Evolutionary conservation across 2,113 vertebrate species (phyloP), one percentile per base, ranked within the genome.

Genomic region (Microtus montanus): DNA sequence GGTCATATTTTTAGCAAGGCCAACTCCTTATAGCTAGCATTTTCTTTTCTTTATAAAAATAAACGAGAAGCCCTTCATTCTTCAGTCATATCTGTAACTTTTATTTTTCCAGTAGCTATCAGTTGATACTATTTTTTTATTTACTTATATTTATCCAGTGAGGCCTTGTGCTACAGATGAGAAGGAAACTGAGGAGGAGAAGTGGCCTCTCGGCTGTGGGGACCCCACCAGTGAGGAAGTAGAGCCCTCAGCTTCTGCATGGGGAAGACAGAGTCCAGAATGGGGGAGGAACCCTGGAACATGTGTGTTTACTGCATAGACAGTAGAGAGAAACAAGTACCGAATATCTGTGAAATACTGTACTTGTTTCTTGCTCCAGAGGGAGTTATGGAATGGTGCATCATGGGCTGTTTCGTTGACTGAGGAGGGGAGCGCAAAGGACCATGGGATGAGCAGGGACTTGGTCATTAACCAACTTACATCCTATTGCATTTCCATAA

Each of bases 21-120:
- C 28, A 49, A 54, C 13, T 95, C 10, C 15, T 64, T 64, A 44
- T n/a, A 41, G 35, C 22, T 82, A 38, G 41, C 5, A 41, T 70
- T 49, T 89, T 74, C 44, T 38, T 13, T 38, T 75, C 35, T 83
- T 28, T 63, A 41, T 90, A 93, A 87, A 92, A 96, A 54, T 85
- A 91, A 89, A 26, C 15, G 58, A 95, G 64, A 77, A 77, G 22
- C 73, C 17, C 38, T 33, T 75, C 20, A 73, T 79, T 91, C 41
- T 87, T 93, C 33, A 95, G 71, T 73, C 71, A 41, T 78, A 64
- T 68, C n/a, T 73, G 10, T 86, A 68, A 91, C 47, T 78, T 93
- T 93, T 79, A 75, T 63, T 93, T 83, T 90, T 77, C 80, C 61
- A 78, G 3, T 41, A 19, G 54, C 58, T 41, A 38, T 26, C 66